These are phyloP conservation scores for Pogoniulus pusillus DNA, from an alignment of 2,797 vertebrate genomes.

Conservation along the genomic window DNA sequence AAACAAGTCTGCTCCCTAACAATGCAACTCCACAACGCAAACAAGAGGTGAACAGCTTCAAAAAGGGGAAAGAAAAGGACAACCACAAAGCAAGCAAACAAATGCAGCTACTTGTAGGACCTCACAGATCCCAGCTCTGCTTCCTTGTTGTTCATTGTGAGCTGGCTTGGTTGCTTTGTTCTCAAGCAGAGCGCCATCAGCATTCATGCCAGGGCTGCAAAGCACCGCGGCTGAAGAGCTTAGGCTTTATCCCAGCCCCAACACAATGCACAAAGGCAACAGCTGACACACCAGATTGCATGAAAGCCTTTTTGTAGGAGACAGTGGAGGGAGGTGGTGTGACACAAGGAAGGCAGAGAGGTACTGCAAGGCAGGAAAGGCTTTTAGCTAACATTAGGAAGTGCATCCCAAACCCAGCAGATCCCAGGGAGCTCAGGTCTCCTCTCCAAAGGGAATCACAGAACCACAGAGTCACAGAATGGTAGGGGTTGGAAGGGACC, in stretches of 20 bases:
- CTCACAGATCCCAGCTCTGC: not conserved
- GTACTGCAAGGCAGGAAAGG: not conserved
- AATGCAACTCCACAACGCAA: not conserved
- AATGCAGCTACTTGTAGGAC: not conserved
- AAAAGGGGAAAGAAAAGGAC: not conserved
- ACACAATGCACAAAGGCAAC: constrained; percentile 59
- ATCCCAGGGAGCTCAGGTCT: not conserved
- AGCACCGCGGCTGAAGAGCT: constrained; percentile 33
- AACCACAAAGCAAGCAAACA: not conserved
- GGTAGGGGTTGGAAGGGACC: no score
- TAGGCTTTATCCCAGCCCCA: not conserved
- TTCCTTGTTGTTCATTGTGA: not conserved
- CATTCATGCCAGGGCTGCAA: not conserved
- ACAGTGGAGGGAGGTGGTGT: not conserved
- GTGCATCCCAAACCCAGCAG: not conserved
- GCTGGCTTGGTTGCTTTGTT: not conserved
- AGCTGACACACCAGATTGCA: constrained; percentile 44
- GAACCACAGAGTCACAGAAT: no score
- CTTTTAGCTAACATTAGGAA: constrained; percentile 6
- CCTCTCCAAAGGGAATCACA: not conserved
- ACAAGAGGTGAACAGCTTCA: not conserved
- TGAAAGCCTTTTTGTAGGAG: constrained; percentile 34
- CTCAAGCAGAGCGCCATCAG: constrained; percentile 21
- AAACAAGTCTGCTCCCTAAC: not conserved
- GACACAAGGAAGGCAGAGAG: constrained; percentile 7